Conservation (phyloP, 2,113 vertebrate genomes). For the Gavia stellata region DNA sequence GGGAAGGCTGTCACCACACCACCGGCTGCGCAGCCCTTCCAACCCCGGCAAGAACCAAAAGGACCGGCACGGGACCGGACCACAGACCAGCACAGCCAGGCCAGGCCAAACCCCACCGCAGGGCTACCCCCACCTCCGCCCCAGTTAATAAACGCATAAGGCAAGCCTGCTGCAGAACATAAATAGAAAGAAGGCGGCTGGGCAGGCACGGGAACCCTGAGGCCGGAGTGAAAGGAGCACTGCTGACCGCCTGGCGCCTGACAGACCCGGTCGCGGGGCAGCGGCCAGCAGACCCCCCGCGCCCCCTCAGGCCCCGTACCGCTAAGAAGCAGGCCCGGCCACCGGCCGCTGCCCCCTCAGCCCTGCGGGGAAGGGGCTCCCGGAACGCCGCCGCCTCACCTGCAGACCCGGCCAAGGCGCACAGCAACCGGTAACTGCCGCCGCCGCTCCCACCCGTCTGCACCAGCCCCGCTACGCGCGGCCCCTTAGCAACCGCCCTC, state of each 20-base stretch:
- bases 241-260: not conserved
- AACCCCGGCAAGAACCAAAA: accelerated
- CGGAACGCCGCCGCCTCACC: not conserved
- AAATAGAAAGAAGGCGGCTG: too few relatives aligned
- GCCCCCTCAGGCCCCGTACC: too few relatives aligned
- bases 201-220: not conserved
- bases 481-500: not conserved
- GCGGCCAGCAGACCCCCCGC: not conserved
- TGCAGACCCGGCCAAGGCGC: not conserved
- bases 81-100: not conserved
- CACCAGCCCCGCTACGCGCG: not conserved
- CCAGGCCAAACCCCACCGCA: not conserved
- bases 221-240: not conserved
- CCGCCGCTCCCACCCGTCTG: not conserved
- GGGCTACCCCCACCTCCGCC: not conserved
- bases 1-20: not conserved
- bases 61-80: too few relatives aligned
- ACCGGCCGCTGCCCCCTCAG: accelerated
- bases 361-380: accelerated
- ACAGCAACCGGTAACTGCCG: accelerated
- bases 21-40: not conserved
- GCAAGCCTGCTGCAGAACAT: too few relatives aligned
- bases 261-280: not conserved
- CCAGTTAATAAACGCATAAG: accelerated
- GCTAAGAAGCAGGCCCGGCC: accelerated